Evolutionary conservation across 2,888 invertebrate species (phyloP).

Genomic region (Sinelater perroti): DNA sequence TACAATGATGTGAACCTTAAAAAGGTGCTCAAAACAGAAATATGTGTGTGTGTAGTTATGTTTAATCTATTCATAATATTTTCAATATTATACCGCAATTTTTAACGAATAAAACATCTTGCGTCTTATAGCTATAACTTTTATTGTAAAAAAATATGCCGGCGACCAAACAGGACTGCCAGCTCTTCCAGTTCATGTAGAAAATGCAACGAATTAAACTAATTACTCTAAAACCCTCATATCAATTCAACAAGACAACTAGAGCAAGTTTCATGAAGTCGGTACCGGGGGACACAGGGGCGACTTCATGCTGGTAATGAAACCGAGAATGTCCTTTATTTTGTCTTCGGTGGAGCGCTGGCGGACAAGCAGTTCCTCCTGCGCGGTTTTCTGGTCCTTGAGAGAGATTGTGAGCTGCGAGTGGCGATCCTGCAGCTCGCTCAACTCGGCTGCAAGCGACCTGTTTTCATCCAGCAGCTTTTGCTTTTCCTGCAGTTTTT

Average conservation of each 20-base stretch:
- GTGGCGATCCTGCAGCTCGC: slow-evolving; percentile 58
- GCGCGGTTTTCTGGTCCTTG: slow-evolving; percentile 55
- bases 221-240: neutral
- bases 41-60: too few relatives aligned
- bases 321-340: slow-evolving; percentile 56
- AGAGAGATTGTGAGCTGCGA: slow-evolving; percentile 59
- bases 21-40: too few relatives aligned
- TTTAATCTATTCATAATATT: too few relatives aligned
- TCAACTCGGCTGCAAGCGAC: slow-evolving; percentile 56
- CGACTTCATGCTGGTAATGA: slow-evolving; percentile 52
- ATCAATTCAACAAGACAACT: neutral
- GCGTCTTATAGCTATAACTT: too few relatives aligned
- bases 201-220: slow-evolving; percentile 3
- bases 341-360: slow-evolving; percentile 57
- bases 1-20: too few relatives aligned
- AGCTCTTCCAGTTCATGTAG: neutral
- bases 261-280: slow-evolving; percentile 25
- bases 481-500: slow-evolving; percentile 58
- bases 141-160: slow-evolving; percentile 6
- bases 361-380: slow-evolving; percentile 53
- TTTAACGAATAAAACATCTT: too few relatives aligned
- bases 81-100: too few relatives aligned
- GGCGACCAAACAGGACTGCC: neutral
- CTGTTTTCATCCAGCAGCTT: slow-evolving; percentile 57
- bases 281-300: slow-evolving; percentile 13